Percentiles rank a stretch among this genome's conserved stretches.
Conservation (phyloP, 1,140 invertebrate genomes). For the Papilio xuthus region DNA sequence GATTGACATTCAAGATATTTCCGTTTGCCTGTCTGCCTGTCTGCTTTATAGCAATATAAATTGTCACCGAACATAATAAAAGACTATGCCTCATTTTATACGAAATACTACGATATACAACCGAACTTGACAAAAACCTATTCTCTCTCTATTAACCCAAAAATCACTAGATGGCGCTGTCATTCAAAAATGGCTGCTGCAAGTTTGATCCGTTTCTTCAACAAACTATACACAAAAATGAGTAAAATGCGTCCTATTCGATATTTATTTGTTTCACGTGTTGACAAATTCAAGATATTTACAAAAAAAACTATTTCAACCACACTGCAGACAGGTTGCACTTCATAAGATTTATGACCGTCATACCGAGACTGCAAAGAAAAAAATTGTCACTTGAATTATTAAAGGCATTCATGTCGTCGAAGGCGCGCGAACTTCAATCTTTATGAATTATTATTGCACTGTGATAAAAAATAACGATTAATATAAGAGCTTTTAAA, state of each 20-base stretch:
- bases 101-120: neutral
- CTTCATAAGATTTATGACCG: constrained; percentile 30
- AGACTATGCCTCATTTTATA: neutral
- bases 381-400: constrained; percentile 29
- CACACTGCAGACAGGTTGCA: neutral
- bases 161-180: neutral
- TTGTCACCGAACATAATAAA: constrained; percentile 10
- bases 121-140: neutral
- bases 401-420: constrained; percentile 18
- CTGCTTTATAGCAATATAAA: constrained; percentile 30
- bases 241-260: no score
- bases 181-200: neutral
- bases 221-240: no score
- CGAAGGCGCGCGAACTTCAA: neutral
- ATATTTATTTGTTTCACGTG: neutral
- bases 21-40: constrained; percentile 28
- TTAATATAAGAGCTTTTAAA: constrained; percentile 10
- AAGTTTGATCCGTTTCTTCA: no score
- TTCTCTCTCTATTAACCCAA: no score
- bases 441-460: constrained; percentile 6
- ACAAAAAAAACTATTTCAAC: constrained; percentile 10
- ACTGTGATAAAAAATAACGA: neutral
- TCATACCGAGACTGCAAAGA: neutral
- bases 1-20: constrained; percentile 39
- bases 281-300: neutral